phyloP scores from a whole-genome alignment of 2,113 vertebrate species.

The Maccullochella peelii region DNA sequence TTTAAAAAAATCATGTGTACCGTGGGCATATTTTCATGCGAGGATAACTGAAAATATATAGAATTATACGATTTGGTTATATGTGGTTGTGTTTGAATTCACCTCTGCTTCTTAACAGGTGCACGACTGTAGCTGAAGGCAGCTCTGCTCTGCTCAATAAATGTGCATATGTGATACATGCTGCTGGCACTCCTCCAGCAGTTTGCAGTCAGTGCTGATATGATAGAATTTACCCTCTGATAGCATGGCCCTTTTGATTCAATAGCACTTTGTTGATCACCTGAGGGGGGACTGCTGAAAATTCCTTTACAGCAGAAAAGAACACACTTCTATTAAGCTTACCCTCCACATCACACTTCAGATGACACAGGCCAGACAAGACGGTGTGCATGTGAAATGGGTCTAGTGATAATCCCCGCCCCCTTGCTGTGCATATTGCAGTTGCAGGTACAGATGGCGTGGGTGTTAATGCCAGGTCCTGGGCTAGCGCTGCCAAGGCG shows the following conservation, averaged over 20 bases:
- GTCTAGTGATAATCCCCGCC: slow-evolving; percentile 38
- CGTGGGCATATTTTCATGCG: neutral
- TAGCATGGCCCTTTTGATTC: slow-evolving; percentile 60
- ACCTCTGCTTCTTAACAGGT: slow-evolving; percentile 39
- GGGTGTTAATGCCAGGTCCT: slow-evolving; percentile 58
- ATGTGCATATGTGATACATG: slow-evolving; percentile 53
- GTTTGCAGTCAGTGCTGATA: slow-evolving; percentile 56
- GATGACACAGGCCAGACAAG: slow-evolving; percentile 48
- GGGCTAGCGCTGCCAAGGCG: slow-evolving; percentile 62
- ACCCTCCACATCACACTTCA: slow-evolving; percentile 45
- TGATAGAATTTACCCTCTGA: slow-evolving; percentile 55
- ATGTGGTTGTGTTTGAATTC: slow-evolving; percentile 36
- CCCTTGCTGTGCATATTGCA: slow-evolving; percentile 55
- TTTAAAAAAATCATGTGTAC: neutral
- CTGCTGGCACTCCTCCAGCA: slow-evolving; percentile 35
- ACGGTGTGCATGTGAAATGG: slow-evolving; percentile 37
- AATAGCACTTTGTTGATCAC: slow-evolving; percentile 58
- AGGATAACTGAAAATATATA: neutral
- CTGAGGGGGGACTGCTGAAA: slow-evolving; percentile 24
- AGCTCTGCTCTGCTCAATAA: slow-evolving; percentile 49
- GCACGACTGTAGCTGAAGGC: slow-evolving; percentile 31
- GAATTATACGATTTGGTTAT: neutral
- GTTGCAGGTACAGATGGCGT: slow-evolving; percentile 71
- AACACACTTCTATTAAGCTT: slow-evolving; percentile 44
- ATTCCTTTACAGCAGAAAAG: slow-evolving; percentile 14